These are phyloP conservation scores for Cephalopholis sonnerati DNA, from an alignment of 2,113 vertebrate species.

Conservation along the genomic window DNA sequence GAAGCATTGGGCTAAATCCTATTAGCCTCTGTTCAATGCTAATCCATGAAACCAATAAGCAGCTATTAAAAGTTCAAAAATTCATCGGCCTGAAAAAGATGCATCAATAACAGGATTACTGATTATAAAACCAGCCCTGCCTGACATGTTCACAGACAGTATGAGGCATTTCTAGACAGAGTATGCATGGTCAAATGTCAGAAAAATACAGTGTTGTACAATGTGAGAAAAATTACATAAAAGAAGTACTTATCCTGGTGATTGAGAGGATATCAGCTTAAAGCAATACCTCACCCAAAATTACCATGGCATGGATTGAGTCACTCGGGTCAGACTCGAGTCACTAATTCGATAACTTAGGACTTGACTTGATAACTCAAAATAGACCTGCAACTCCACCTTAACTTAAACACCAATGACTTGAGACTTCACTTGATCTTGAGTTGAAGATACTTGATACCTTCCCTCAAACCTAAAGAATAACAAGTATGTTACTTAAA, in stretches of 20 bases:
- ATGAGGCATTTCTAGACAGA: slow-evolving; percentile 33
- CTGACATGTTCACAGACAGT: slow-evolving; percentile 42
- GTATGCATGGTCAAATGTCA: not conserved
- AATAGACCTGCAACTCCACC: too few species aligned
- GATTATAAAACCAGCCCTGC: slow-evolving; percentile 54
- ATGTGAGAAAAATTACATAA: not conserved
- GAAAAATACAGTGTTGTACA: not conserved
- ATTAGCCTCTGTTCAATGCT: slow-evolving; percentile 75
- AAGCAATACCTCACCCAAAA: too few species aligned
- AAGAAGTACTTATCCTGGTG: not conserved
- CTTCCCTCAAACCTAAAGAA: too few species aligned
- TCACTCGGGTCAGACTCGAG: too few species aligned
- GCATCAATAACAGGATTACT: slow-evolving; percentile 77
- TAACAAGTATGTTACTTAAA: too few species aligned
- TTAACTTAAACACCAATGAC: too few species aligned
- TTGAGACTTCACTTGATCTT: too few species aligned
- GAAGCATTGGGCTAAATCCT: slow-evolving; percentile 76
- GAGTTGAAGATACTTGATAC: too few species aligned
- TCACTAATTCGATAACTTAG: too few species aligned
- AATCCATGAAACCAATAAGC: slow-evolving; percentile 80
- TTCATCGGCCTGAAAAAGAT: slow-evolving; percentile 56
- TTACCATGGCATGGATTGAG: too few species aligned
- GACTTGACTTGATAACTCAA: too few species aligned
- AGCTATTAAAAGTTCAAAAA: slow-evolving; percentile 77
- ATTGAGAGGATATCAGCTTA: not conserved